These are phyloP conservation scores for Stratiomys singularior DNA, from an alignment of 2,888 invertebrate genomes.

Conservation along the genomic window DNA sequence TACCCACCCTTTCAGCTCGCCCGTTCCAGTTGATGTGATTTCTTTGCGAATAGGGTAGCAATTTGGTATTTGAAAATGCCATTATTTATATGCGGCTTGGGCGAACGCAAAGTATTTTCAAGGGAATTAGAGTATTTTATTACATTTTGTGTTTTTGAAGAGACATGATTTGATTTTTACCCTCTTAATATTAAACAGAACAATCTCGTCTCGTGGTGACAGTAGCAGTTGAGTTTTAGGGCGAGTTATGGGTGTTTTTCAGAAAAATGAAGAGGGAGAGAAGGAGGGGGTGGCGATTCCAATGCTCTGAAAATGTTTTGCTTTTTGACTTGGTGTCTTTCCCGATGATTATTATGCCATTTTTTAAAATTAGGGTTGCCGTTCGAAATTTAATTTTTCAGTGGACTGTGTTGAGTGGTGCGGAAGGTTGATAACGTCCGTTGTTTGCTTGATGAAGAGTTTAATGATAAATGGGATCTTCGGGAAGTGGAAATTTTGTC, in stretches of 20 bases:
- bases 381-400: conserved; percentile 31
- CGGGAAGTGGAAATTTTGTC: neutral
- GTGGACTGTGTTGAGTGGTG: neutral
- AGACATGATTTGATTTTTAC: conserved; percentile 45
- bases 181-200: conserved; percentile 34
- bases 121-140: conserved; percentile 44
- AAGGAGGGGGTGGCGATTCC: neutral
- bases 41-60: conserved; percentile 20
- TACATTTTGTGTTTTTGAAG: conserved; percentile 32
- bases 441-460: conserved; percentile 17
- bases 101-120: conserved; percentile 24
- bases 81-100: conserved; percentile 35
- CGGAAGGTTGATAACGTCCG: neutral
- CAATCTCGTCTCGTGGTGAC: neutral
- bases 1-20: neutral
- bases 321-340: conserved; percentile 23
- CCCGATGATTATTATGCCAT: conserved; percentile 39
- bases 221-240: neutral
- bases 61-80: conserved; percentile 33
- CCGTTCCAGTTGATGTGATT: neutral
- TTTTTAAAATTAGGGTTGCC: conserved; percentile 45
- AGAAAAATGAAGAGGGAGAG: neutral
- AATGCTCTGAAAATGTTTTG: conserved; percentile 2
- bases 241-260: neutral
- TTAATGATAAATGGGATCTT: conserved; percentile 21